Evolutionary conservation across 2,113 vertebrate species (phyloP).

Genomic region (Limanda limanda): DNA sequence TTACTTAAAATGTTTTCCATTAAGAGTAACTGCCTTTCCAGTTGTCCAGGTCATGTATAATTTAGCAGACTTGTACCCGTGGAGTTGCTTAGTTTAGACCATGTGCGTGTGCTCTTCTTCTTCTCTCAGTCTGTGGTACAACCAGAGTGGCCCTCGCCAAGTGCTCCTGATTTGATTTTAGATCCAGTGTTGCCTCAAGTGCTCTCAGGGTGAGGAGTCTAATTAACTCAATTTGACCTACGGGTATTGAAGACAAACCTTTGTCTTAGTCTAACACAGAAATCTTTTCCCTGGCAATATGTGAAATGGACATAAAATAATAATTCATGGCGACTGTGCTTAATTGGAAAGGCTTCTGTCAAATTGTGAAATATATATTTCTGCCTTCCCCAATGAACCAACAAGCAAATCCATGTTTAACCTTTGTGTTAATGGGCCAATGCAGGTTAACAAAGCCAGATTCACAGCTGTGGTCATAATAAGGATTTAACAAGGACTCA

Average conservation of each 20-base stretch:
- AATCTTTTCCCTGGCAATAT: not conserved
- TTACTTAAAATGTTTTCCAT: conserved; percentile 57
- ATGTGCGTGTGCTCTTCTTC: not conserved
- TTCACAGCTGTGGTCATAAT: not conserved
- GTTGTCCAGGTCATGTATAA: conserved; percentile 59
- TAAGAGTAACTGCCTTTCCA: conserved; percentile 46
- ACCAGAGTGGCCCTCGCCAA: conserved; percentile 9
- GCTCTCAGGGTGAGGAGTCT: conserved; percentile 14
- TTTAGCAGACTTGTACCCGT: conserved; percentile 49
- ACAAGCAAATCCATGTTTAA: conserved; percentile 6
- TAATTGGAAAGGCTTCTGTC: not conserved
- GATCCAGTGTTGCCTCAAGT: conserved; percentile 33
- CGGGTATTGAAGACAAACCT: conserved; percentile 17
- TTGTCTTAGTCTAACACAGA: not conserved
- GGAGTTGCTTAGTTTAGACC: conserved; percentile 23
- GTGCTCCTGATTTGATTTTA: conserved; percentile 45
- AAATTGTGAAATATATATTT: not conserved
- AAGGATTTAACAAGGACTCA: not conserved
- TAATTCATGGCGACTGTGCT: not conserved
- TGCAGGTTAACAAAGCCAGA: conserved; percentile 8
- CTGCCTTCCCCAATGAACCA: not conserved
- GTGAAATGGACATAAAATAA: not conserved
- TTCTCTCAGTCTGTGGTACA: conserved; percentile 13
- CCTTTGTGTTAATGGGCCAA: not conserved
- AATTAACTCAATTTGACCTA: conserved; percentile 47